Evolutionary conservation across 2,888 invertebrate species (phyloP).

Genomic region (Fissipunctia ypsillon): DNA sequence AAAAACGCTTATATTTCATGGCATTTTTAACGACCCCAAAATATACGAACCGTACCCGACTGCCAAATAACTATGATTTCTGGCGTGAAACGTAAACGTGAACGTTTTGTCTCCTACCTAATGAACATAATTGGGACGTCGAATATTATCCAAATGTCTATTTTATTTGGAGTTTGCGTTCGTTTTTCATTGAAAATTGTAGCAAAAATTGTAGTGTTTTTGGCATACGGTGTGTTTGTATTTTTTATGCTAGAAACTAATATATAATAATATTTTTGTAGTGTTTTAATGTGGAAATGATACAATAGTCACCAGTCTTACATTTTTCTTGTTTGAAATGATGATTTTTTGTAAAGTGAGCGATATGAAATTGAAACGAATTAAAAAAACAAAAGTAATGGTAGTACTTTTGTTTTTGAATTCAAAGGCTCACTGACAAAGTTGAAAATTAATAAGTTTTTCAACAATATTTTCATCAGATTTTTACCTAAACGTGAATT

Average conservation of each 20-base stretch:
- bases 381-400: too few species aligned
- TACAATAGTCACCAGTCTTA: too few species aligned
- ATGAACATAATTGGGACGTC: constrained; percentile 50
- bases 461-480: not conserved
- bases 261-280: too few species aligned
- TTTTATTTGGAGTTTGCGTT: constrained; percentile 49
- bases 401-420: not conserved
- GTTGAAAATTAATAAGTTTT: not conserved
- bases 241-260: not conserved
- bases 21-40: constrained; percentile 49
- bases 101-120: constrained; percentile 38
- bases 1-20: constrained; percentile 32
- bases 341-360: too few species aligned
- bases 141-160: constrained; percentile 50
- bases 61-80: constrained; percentile 61
- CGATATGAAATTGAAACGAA: too few species aligned
- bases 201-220: constrained; percentile 1
- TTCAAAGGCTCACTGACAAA: not conserved
- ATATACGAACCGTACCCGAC: constrained; percentile 30
- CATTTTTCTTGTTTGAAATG: too few species aligned
- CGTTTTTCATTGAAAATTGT: constrained; percentile 14
- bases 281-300: too few species aligned
- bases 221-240: not conserved
- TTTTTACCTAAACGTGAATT: not conserved
- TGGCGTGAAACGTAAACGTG: constrained; percentile 56